These are phyloP conservation scores for Aphrocallistes beatrix DNA, from an alignment of 37 sponge, comb jelly and placozoan genomes.

Conservation along the genomic window DNA sequence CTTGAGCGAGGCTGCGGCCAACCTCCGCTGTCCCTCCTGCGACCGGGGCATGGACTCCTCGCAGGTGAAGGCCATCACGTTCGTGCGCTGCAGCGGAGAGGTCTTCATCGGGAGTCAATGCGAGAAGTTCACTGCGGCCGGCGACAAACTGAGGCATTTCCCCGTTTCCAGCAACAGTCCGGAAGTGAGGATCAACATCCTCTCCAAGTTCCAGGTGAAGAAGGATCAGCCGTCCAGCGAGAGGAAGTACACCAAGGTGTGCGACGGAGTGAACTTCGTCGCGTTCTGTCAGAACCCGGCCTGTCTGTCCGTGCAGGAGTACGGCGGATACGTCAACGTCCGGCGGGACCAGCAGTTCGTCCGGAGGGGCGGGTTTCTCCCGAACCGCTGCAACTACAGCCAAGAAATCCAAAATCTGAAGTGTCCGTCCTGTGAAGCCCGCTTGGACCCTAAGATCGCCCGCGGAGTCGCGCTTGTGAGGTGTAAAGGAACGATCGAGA, in stretches of 20 bases:
- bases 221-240: not conserved
- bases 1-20: not conserved
- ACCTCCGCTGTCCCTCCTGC: not conserved
- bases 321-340: not conserved
- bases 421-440: not conserved
- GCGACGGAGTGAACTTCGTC: not conserved
- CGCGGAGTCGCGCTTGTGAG: not conserved
- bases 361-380: not conserved
- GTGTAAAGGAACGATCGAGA: not conserved
- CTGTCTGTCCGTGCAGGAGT: not conserved
- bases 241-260: not conserved
- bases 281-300: not conserved
- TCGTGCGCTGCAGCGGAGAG: not conserved
- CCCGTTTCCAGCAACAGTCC: not conserved
- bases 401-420: not conserved
- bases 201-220: not conserved
- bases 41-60: not conserved
- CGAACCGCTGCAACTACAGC: not conserved
- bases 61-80: not conserved
- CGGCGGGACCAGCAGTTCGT: not conserved
- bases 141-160: not conserved
- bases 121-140: not conserved
- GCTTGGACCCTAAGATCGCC: not conserved
- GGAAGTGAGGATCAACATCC: not conserved
- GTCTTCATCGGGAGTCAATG: not conserved